Conservation (phyloP, 2,797 vertebrate genomes). For the Discoglossus pictus region DNA sequence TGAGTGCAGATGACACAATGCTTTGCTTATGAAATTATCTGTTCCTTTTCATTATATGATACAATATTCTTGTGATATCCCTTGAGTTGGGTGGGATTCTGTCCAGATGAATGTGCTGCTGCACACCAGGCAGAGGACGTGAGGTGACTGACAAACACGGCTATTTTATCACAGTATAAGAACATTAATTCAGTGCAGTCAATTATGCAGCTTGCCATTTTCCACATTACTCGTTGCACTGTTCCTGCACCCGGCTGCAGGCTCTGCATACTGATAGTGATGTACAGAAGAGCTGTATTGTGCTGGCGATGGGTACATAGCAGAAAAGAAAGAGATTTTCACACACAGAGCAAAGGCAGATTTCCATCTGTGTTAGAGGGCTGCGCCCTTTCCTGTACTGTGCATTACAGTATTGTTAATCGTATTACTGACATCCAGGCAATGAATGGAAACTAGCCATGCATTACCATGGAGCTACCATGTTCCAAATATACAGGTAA, state of each 20-base stretch:
- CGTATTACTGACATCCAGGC: not conserved
- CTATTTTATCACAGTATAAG: slow-evolving; percentile 66
- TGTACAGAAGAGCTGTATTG: slow-evolving; percentile 51
- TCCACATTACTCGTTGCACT: slow-evolving; percentile 68
- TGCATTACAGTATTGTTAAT: slow-evolving; percentile 1
- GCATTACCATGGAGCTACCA: slow-evolving; percentile 3
- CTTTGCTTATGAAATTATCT: too few species aligned
- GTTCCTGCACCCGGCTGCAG: slow-evolving; percentile 58
- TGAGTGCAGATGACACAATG: too few species aligned
- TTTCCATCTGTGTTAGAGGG: not conserved
- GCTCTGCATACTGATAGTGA: slow-evolving; percentile 52
- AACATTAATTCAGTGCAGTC: slow-evolving; percentile 67
- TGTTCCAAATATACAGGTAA: slow-evolving; percentile 11
- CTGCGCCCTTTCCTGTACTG: not conserved
- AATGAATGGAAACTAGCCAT: slow-evolving; percentile 2
- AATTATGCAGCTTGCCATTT: slow-evolving; percentile 70
- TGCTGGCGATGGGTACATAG: slow-evolving; percentile 35
- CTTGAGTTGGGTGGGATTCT: slow-evolving; percentile 53
- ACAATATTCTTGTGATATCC: slow-evolving; percentile 44
- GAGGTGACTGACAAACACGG: slow-evolving; percentile 62
- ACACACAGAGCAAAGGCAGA: slow-evolving; percentile 1
- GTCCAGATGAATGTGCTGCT: slow-evolving; percentile 60
- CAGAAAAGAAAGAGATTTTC: slow-evolving; percentile 32
- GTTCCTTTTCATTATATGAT: slow-evolving; percentile 21
- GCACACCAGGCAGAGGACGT: slow-evolving; percentile 57